These are phyloP conservation scores for Caiman crocodilus DNA, from an alignment of 2,797 vertebrate species.

Conservation along the genomic window DNA sequence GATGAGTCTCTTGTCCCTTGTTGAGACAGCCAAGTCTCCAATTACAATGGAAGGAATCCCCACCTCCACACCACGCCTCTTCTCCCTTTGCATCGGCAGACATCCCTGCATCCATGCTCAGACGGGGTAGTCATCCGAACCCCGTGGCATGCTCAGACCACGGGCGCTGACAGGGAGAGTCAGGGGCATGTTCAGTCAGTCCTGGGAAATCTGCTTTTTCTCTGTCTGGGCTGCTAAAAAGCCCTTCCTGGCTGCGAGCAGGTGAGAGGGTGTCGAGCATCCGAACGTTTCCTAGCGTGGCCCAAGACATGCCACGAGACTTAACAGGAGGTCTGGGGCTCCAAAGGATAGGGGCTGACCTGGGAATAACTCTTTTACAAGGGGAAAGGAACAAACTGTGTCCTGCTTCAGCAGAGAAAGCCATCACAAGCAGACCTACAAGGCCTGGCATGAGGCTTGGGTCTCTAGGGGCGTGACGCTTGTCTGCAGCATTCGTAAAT, in stretches of 20 bases:
- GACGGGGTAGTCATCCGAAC: not conserved
- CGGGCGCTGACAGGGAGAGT: not conserved
- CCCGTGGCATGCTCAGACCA: not conserved
- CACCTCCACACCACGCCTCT: not conserved
- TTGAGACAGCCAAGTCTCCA: not conserved
- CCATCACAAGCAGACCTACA: not conserved
- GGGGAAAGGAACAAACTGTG: not conserved
- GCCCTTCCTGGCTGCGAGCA: not conserved
- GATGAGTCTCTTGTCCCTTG: not conserved
- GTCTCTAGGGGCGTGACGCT: not conserved
- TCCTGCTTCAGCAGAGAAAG: not conserved
- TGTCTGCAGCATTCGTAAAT: too few species aligned
- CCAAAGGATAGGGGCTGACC: not conserved
- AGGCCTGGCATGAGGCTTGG: not conserved
- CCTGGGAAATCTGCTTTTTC: not conserved
- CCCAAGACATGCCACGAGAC: not conserved
- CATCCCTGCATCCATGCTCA: not conserved
- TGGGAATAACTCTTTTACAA: not conserved
- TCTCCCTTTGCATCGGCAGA: fast-evolving
- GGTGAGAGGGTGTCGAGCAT: not conserved
- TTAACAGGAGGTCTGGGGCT: not conserved
- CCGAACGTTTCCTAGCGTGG: not conserved
- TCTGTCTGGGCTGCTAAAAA: not conserved
- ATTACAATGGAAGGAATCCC: not conserved
- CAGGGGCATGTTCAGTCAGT: not conserved